Percentiles rank a stretch among this genome's conserved stretches.
phyloP scores from a whole-genome alignment of 2,888 invertebrate genomes.

The Serripes groenlandicus region DNA sequence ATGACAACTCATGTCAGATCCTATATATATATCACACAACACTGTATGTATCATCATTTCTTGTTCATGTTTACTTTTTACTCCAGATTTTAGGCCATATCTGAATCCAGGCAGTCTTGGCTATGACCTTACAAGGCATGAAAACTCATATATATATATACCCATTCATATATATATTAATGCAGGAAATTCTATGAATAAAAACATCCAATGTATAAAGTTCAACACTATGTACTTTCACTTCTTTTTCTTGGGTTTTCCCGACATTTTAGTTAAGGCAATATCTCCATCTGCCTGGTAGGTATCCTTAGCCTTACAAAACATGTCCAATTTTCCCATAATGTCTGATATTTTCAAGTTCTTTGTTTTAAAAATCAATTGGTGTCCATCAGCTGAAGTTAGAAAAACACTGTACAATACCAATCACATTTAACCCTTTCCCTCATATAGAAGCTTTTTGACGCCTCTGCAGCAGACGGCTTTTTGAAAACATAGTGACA shows the following conservation, averaged over 20 bases:
- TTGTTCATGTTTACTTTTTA: too few species aligned
- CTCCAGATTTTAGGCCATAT: too few species aligned
- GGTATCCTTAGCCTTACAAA: conserved; percentile 71
- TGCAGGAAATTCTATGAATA: too few species aligned
- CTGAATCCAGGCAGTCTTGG: too few species aligned
- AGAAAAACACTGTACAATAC: neutral
- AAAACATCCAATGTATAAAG: too few species aligned
- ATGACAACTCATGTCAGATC: too few species aligned
- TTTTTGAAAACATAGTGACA: neutral
- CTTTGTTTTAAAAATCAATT: conserved; percentile 72
- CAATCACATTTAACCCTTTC: neutral
- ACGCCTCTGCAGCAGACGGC: neutral
- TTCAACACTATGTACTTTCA: too few species aligned
- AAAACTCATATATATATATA: too few species aligned
- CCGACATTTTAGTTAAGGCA: conserved; percentile 54
- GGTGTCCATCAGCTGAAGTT: conserved; percentile 75
- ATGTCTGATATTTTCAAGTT: conserved; percentile 70
- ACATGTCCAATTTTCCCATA: conserved; percentile 63
- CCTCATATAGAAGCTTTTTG: neutral
- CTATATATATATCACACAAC: too few species aligned
- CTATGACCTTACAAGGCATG: too few species aligned
- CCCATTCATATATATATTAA: too few species aligned
- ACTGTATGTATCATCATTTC: too few species aligned
- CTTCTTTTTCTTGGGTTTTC: conserved; percentile 52
- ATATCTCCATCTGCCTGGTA: conserved; percentile 45